Evolutionary conservation across 2,888 invertebrate genomes (phyloP), one percentile per base, ranked within the genome.

Genomic region (Erynnis tages): DNA sequence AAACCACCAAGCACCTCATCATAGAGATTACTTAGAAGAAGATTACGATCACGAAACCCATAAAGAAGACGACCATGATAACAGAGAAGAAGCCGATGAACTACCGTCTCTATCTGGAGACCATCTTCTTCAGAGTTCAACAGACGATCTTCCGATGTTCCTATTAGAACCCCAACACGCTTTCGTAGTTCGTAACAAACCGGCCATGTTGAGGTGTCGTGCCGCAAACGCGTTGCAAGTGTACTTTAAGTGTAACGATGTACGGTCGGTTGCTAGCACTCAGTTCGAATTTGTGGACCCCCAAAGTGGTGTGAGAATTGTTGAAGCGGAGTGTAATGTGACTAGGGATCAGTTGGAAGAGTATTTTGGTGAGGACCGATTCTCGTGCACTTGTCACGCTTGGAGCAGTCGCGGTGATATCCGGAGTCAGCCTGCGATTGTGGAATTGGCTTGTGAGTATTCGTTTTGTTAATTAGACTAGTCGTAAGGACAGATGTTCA

Each of bases 401-500:
- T 97, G 97, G 95, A 95, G 95, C 57, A 95, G 96, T 59, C 92
- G 95, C 54, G 96, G 96, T 8, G 93, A 94, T 66, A 95, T 96
- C 66, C 93, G 93, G 76, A 98, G 97, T 85, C 96, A 96, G 73
- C 92, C 95, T 13, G 98, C 98, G 35, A 91, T 93, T 50, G 93
- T 99, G 47, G 95, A 96, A 83, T 93, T 97, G 69, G 97, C 98
- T 77, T 97, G 98, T 99, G 90, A 98, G 98, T 97, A 70, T 66
- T 14, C 29, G 23, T 25, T 2, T 30, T 27, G 10, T n/a, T 1
- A 29, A 11, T 5, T 11, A 11, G 13, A 11, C 29, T 11, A 29
- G 13, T 27, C 0, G 7, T 4, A 27, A 27, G 27, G 1, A 2
- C 2, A 10, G 10, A 27, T 10, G 4, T 6, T 10, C 1, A 30